A percentile compares a stretch with the other conserved stretches of the same genome.
These are phyloP conservation scores for Sinosuthora webbiana DNA, from an alignment of 2,113 vertebrate genomes.

Conservation along the genomic window DNA sequence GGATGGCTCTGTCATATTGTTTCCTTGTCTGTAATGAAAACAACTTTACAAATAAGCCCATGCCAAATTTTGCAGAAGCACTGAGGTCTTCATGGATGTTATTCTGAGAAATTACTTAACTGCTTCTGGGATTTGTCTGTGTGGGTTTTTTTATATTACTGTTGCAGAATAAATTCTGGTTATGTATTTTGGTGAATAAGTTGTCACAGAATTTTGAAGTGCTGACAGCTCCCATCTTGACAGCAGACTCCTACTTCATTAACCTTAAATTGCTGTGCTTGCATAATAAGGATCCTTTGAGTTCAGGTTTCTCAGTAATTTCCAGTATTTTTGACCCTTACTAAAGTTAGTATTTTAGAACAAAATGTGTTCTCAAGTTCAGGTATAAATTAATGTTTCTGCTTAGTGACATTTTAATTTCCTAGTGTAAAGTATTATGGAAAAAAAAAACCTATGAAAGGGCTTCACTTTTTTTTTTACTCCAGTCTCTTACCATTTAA, in stretches of 20 bases:
- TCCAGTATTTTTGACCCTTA: background rate
- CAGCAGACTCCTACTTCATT: background rate
- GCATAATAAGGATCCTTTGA: background rate
- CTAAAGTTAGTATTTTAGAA: background rate
- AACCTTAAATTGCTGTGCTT: background rate
- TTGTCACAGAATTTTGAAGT: constrained; percentile 9
- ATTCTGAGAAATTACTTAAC: background rate
- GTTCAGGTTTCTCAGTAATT: background rate
- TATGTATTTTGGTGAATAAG: background rate
- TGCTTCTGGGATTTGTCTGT: background rate
- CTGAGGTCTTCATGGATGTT: background rate
- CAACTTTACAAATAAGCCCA: background rate
- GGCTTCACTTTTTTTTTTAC: background rate
- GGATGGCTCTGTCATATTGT: background rate
- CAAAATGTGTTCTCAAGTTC: background rate
- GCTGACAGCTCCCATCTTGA: constrained; percentile 33
- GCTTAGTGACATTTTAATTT: background rate
- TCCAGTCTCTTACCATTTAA: background rate
- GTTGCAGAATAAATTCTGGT: constrained; percentile 3
- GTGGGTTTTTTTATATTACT: background rate
- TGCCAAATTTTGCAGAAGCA: background rate
- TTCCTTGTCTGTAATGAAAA: background rate
- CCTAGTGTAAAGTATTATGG: background rate
- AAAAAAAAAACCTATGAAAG: background rate
- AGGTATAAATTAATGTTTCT: background rate